These are phyloP conservation scores for Caenorhabditis inopinata DNA, from an alignment of 1,140 invertebrate species.

Conservation along the genomic window DNA sequence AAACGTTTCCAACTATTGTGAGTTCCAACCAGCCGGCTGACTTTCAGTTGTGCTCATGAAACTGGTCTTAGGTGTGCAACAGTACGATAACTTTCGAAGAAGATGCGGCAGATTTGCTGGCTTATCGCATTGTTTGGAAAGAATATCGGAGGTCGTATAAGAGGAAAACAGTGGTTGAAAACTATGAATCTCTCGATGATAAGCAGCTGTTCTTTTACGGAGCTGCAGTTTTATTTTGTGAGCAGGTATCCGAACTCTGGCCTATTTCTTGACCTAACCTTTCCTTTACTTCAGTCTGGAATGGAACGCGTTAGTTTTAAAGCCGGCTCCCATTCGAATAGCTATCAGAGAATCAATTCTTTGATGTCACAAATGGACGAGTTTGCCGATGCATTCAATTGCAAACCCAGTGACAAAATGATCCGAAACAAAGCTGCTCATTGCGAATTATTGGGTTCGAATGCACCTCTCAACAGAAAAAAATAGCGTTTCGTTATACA, in stretches of 20 bases:
- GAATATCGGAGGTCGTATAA: background rate
- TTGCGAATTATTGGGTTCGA: background rate
- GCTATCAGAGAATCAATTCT: background rate
- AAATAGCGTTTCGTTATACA: no score
- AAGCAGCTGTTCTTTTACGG: background rate
- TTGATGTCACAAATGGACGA: constrained; percentile 13
- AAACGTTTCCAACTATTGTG: constrained; percentile 3
- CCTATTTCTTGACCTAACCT: background rate
- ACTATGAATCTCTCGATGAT: background rate
- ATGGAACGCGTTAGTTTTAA: background rate
- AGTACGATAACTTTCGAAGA: background rate
- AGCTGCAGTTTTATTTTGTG: background rate
- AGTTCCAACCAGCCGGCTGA: no score
- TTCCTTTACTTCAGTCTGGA: background rate
- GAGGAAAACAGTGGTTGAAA: background rate
- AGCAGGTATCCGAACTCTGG: background rate
- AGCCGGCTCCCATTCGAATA: background rate
- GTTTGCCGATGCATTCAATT: background rate
- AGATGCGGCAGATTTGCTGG: background rate
- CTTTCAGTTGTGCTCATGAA: no score
- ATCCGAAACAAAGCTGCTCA: background rate
- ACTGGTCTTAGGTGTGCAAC: background rate
- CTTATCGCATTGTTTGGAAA: background rate
- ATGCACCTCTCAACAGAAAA: background rate
- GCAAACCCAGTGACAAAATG: constrained; percentile 7